Evolutionary conservation across 2,888 invertebrate genomes (phyloP).

Genomic region (Strigamia maritima): DNA sequence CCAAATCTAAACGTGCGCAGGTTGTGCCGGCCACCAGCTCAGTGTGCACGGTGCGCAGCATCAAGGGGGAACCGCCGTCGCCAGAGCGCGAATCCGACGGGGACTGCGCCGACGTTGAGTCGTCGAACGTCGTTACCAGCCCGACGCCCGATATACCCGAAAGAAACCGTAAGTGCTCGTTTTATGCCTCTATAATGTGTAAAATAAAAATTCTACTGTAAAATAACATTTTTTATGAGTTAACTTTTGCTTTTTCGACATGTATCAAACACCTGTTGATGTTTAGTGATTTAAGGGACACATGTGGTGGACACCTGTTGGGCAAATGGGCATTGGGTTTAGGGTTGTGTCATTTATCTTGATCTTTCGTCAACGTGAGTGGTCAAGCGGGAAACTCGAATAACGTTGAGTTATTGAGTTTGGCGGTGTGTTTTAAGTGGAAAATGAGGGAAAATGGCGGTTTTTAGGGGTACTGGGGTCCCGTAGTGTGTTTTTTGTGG

Average conservation of each 20-base stretch:
- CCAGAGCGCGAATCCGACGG: slow-evolving; percentile 41
- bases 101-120: slow-evolving; percentile 42
- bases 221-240: neutral
- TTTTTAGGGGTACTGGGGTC: too few species aligned
- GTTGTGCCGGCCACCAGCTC: slow-evolving; percentile 42
- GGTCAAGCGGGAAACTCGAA: too few species aligned
- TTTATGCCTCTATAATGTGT: too few species aligned
- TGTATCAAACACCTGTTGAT: neutral
- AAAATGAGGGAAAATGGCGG: too few species aligned
- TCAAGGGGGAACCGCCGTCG: slow-evolving; percentile 47
- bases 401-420: too few species aligned
- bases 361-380: neutral
- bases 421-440: too few species aligned
- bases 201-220: too few species aligned
- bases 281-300: neutral
- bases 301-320: neutral
- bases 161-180: neutral
- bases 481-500: too few species aligned
- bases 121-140: slow-evolving; percentile 12
- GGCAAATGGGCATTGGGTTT: neutral
- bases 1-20: slow-evolving; percentile 35
- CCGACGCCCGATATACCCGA: neutral
- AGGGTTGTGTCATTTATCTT: neutral
- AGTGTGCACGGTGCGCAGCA: slow-evolving; percentile 44
- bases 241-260: neutral